These are phyloP conservation scores for Hirudinaria manillensis DNA, from an alignment of 2,888 invertebrate species.

Conservation along the genomic window DNA sequence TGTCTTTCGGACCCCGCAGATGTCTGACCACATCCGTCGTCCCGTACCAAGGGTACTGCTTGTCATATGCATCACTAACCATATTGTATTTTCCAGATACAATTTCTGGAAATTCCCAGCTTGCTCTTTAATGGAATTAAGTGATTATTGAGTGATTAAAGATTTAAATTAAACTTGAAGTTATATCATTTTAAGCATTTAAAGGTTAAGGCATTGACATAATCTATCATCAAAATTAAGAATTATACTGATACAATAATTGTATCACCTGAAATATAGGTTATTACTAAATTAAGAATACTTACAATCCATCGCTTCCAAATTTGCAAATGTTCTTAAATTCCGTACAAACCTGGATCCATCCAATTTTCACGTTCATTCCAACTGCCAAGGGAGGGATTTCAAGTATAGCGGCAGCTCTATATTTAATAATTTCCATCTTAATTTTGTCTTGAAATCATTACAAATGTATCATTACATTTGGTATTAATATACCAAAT, in stretches of 20 bases:
- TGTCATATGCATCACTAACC: conserved; percentile 54
- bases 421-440: conserved; percentile 37
- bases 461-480: too few species aligned
- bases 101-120: conserved; percentile 55
- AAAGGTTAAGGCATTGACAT: neutral
- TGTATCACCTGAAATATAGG: too few species aligned
- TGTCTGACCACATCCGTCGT: conserved; percentile 49
- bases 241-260: too few species aligned
- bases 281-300: neutral
- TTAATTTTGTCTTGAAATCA: too few species aligned
- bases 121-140: conserved; percentile 46
- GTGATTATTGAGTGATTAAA: neutral
- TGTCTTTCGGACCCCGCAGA: conserved; percentile 48
- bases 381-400: conserved; percentile 48
- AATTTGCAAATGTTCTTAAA: conserved; percentile 54
- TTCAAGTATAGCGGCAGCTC: conserved; percentile 50
- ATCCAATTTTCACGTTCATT: conserved; percentile 52
- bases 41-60: conserved; percentile 54
- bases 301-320: conserved; percentile 52
- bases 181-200: neutral
- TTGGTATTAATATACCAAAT: too few species aligned
- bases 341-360: conserved; percentile 54
- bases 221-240: too few species aligned
- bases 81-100: conserved; percentile 50
- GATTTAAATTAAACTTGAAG: neutral